Percentiles rank a stretch among this genome's conserved stretches.
phyloP scores from a whole-genome alignment of 2,888 invertebrate genomes.

The Willowsia nigromaculata region DNA sequence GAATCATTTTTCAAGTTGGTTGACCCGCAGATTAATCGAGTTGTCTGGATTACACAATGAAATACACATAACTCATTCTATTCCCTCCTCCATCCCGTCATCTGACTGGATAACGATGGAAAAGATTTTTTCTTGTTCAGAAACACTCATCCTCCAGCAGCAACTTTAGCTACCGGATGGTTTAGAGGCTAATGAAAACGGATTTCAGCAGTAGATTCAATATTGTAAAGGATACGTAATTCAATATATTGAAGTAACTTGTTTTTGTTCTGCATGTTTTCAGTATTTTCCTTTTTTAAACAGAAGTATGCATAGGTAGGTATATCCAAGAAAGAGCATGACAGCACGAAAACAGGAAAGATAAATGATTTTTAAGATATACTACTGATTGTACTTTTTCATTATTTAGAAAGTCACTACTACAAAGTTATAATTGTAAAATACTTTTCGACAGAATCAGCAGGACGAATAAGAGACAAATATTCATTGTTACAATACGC shows the following conservation, averaged over 20 bases:
- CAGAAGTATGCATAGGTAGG: background rate
- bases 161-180: constrained; percentile 43
- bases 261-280: background rate
- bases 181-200: constrained; percentile 30
- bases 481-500: background rate
- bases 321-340: too few relatives aligned
- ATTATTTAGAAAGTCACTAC: background rate
- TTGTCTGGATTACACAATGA: constrained; percentile 75
- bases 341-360: constrained; percentile 40
- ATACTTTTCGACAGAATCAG: background rate
- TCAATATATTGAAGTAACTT: background rate
- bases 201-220: background rate
- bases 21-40: constrained; percentile 77
- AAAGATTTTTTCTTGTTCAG: constrained; percentile 19
- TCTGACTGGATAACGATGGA: background rate
- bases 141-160: constrained; percentile 30
- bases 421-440: background rate
- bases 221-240: background rate
- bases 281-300: constrained; percentile 22
- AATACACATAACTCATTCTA: constrained; percentile 75
- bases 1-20: constrained; percentile 77
- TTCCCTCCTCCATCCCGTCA: constrained; percentile 29
- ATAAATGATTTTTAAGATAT: constrained; percentile 43
- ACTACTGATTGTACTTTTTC: background rate
- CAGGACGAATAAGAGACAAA: background rate